phyloP scores from a whole-genome alignment of 2,113 vertebrate genomes.

The Caretta caretta region DNA sequence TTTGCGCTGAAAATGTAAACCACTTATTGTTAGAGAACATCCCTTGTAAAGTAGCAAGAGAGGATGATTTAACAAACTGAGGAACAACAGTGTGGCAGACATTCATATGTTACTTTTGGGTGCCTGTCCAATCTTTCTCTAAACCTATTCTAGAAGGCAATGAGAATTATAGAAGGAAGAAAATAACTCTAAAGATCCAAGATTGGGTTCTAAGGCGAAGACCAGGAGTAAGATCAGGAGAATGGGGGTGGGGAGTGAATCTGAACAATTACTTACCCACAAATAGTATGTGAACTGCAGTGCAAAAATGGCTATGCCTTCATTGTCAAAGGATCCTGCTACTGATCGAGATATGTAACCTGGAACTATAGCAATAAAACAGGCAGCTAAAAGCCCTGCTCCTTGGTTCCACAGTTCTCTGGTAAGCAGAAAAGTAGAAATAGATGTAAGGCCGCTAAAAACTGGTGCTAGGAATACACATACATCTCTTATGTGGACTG shows the following conservation, averaged over 20 bases:
- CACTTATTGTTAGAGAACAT: not conserved
- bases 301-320: conserved; percentile 99
- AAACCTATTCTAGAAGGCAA: conserved; percentile 20
- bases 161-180: not conserved
- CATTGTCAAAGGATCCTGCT: conserved; percentile 98
- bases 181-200: conserved; percentile 39
- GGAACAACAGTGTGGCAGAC: not conserved
- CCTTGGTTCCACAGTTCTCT: conserved; percentile 99
- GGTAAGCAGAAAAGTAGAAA: conserved; percentile 98
- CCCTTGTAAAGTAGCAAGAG: not conserved
- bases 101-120: conserved; percentile 27
- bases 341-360: conserved; percentile 99
- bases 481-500: conserved; percentile 98
- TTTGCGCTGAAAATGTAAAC: not conserved
- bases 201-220: conserved; percentile 41
- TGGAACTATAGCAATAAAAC: conserved; percentile 98
- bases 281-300: conserved; percentile 99
- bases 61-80: not conserved
- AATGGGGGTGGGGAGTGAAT: not conserved
- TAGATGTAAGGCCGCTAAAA: conserved; percentile 97
- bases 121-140: conserved; percentile 33
- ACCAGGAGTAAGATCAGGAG: conserved; percentile 40
- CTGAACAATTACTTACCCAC: conserved; percentile 89
- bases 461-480: conserved; percentile 98
- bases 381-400: conserved; percentile 96